Evolutionary conservation across 2,113 vertebrate species (phyloP).

Genomic region (Psilopogon haemacephalus): DNA sequence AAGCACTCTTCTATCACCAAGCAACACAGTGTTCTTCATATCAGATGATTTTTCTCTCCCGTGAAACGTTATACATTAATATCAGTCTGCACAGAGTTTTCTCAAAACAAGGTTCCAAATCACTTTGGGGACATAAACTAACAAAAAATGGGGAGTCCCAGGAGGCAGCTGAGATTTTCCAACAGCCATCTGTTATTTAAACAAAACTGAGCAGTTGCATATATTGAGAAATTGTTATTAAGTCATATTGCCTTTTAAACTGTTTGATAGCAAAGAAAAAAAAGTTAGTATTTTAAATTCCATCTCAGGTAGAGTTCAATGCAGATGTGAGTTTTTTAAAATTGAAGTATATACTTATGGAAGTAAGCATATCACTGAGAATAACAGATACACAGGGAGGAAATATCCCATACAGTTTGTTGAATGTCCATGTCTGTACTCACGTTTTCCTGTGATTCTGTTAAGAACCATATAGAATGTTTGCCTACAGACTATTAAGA

Average conservation of each 20-base stretch:
- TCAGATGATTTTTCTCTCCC: background rate
- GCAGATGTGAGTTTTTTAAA: background rate
- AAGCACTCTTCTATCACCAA: background rate
- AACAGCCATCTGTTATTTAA: background rate
- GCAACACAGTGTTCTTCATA: background rate
- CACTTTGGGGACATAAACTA: background rate
- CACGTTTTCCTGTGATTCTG: background rate
- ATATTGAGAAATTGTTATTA: background rate
- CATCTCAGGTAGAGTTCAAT: background rate
- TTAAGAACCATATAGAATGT: background rate
- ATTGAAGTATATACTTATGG: background rate
- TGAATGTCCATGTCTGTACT: background rate
- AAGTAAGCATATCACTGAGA: background rate
- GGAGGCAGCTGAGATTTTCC: background rate
- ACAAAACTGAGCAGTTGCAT: background rate
- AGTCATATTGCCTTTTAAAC: background rate
- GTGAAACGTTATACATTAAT: background rate
- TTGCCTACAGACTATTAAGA: background rate
- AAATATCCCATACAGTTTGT: background rate
- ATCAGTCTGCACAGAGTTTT: background rate
- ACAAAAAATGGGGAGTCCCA: background rate
- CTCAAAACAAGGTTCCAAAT: conserved; percentile 1
- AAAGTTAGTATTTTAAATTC: background rate
- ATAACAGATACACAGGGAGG: background rate
- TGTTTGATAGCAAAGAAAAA: background rate